phyloP scores from a whole-genome alignment of 2,888 invertebrate genomes.

The Hydroisotoma schaefferi region DNA sequence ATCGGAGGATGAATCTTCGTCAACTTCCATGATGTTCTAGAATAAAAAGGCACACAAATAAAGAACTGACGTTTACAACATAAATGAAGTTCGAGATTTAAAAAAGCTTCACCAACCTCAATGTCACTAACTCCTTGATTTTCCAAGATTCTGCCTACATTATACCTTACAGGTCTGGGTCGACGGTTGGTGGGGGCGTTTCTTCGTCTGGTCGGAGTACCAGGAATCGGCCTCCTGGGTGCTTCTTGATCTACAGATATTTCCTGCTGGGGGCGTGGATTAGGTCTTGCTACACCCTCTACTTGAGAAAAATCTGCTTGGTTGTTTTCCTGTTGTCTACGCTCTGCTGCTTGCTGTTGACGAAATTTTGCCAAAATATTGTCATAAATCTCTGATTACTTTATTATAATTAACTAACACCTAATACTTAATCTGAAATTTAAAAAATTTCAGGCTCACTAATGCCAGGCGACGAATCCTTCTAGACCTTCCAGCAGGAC shows the following conservation, averaged over 20 bases:
- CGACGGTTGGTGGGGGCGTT: background rate
- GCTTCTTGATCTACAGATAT: constrained; percentile 43
- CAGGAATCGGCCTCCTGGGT: constrained; percentile 13
- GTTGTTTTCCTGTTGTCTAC: constrained; percentile 13
- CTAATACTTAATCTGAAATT: no score
- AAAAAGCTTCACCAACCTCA: constrained; percentile 34
- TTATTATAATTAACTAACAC: background rate
- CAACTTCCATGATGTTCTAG: constrained; percentile 9
- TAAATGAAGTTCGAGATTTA: no score
- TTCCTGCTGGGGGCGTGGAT: constrained; percentile 46
- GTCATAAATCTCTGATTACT: background rate
- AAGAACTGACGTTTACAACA: background rate
- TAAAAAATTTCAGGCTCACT: constrained; percentile 27
- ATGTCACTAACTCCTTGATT: constrained; percentile 38
- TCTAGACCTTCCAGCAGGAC: constrained; percentile 28
- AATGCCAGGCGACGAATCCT: constrained; percentile 36
- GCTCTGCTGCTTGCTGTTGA: constrained; percentile 29
- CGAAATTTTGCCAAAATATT: background rate
- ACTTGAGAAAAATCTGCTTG: constrained; percentile 18
- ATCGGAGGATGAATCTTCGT: constrained; percentile 37
- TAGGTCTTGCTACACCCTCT: constrained; percentile 46
- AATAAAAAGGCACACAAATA: background rate
- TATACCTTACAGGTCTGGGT: constrained; percentile 28
- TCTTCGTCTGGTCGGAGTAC: background rate
- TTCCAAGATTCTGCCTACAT: constrained; percentile 37